phyloP scores from a whole-genome alignment of 2,888 invertebrate genomes.

The Liopterus haemorrhoidalis region DNA sequence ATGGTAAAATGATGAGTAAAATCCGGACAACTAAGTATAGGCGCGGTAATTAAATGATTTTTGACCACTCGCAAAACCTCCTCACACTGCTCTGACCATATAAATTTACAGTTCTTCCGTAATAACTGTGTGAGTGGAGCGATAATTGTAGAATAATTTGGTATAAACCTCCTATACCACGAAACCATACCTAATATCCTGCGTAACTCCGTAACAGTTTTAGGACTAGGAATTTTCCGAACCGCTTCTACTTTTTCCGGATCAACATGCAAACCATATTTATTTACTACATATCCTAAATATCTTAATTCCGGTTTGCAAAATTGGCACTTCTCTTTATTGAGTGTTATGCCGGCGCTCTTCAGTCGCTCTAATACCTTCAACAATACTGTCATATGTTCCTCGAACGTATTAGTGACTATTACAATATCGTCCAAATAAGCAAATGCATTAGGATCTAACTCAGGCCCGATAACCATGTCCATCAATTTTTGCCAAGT shows the following conservation, averaged over 20 bases:
- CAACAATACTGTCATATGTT: no score
- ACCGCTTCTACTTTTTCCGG: constrained; percentile 21
- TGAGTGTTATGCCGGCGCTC: no score
- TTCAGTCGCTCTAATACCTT: no score
- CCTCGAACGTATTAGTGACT: no score
- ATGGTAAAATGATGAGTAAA: constrained; percentile 5
- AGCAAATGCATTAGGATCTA: no score
- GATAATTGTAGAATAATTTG: constrained; percentile 4
- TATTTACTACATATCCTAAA: constrained; percentile 23
- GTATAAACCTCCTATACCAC: constrained; percentile 10
- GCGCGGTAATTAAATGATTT: neutral
- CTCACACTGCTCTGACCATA: constrained; percentile 12
- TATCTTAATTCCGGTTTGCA: constrained; percentile 20
- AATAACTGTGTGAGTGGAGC: constrained; percentile 2
- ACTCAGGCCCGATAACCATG: no score
- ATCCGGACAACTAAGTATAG: constrained; percentile 10
- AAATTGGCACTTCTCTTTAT: constrained; percentile 18
- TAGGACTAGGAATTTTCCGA: no score
- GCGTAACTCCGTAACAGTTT: neutral
- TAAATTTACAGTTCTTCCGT: constrained; percentile 1
- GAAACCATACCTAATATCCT: constrained; percentile 1
- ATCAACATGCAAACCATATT: constrained; percentile 17
- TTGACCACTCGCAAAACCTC: constrained; percentile 9
- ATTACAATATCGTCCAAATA: no score
- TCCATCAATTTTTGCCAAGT: no score